Evolutionary conservation across 2,797 vertebrate genomes (phyloP).

Genomic region (Anabacerthia variegaticeps): DNA sequence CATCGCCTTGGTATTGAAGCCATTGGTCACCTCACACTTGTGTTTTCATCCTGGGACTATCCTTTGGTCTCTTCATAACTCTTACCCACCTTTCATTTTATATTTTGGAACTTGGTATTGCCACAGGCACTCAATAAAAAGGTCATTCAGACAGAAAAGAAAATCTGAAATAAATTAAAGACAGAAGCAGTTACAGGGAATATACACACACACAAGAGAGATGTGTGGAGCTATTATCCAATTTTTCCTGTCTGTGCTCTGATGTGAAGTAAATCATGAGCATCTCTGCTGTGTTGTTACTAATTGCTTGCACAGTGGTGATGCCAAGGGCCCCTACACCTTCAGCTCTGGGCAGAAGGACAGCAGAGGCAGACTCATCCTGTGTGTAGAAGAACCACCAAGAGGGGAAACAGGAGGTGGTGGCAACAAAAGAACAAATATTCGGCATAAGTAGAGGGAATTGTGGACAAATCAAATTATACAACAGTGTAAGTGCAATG

Average conservation of each 20-base stretch:
- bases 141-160: background rate
- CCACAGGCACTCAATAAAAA: background rate
- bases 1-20: background rate
- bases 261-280: background rate
- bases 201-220: background rate
- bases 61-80: background rate
- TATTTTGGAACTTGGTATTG: background rate
- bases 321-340: background rate
- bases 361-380: background rate
- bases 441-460: background rate
- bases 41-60: background rate
- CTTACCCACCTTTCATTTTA: background rate
- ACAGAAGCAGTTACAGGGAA: background rate
- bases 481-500: rapidly evolving
- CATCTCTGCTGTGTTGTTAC: background rate
- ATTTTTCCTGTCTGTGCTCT: rapidly evolving
- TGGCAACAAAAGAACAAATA: background rate
- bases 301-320: background rate
- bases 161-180: background rate
- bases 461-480: background rate
- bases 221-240: background rate
- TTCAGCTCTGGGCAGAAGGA: background rate
- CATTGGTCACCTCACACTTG: background rate
- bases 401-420: background rate
- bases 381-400: background rate